These are phyloP conservation scores for Prionailurus bengalensis DNA, from an alignment of 2,113 vertebrate species.

Conservation along the genomic window DNA sequence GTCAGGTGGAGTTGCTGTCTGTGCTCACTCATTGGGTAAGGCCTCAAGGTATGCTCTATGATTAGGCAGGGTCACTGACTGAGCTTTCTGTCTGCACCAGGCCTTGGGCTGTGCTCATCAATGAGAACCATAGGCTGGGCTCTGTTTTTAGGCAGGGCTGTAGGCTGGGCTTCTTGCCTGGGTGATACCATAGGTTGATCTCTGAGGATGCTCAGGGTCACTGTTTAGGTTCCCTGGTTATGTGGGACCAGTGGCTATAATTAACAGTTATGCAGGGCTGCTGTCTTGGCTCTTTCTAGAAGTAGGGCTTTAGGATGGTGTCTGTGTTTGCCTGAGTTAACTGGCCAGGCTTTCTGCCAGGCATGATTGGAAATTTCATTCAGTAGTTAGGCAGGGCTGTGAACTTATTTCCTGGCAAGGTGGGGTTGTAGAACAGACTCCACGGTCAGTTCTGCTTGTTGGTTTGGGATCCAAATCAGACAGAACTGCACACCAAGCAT, in stretches of 20 bases:
- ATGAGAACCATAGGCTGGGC: neutral
- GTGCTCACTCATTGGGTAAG: neutral
- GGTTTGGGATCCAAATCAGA: neutral
- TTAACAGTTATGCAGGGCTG: neutral
- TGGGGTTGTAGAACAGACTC: neutral
- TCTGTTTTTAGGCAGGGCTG: neutral
- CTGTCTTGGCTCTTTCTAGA: neutral
- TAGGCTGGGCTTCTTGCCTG: neutral
- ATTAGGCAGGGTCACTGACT: neutral
- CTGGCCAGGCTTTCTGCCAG: neutral
- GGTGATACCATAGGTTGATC: neutral
- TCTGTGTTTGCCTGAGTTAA: neutral
- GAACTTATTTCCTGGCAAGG: neutral
- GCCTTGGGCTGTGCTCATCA: neutral
- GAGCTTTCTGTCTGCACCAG: neutral
- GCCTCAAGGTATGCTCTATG: neutral
- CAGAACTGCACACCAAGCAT: neutral
- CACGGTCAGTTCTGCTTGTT: neutral
- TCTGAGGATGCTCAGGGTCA: neutral
- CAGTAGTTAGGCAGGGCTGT: neutral
- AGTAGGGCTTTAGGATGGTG: neutral
- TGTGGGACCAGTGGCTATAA: neutral
- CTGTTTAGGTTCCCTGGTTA: neutral
- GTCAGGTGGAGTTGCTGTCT: neutral
- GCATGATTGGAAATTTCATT: neutral